A percentile compares a stretch with the other conserved stretches of the same genome.
Conservation (phyloP, 2,888 invertebrate species). For the Malacosoma neustria region DNA sequence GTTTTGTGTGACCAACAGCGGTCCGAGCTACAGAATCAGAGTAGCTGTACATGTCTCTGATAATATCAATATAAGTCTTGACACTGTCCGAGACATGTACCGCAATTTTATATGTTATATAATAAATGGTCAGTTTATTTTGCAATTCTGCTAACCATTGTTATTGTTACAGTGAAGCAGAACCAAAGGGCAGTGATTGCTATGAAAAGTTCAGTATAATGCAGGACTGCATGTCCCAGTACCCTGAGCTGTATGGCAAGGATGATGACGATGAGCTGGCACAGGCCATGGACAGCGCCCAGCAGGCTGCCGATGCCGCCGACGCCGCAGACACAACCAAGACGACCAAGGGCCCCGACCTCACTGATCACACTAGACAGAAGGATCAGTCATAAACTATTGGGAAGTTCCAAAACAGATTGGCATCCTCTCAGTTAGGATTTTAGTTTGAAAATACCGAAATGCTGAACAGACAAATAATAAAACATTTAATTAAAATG, state of each 20-base stretch:
- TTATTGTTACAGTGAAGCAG: constrained; percentile 85
- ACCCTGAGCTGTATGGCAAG: constrained; percentile 89
- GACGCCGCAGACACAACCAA: constrained; percentile 5
- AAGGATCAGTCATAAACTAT: too few relatives aligned
- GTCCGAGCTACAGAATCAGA: too few relatives aligned
- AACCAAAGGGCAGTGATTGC: constrained; percentile 95
- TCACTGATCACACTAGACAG: neutral
- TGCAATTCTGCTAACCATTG: too few relatives aligned
- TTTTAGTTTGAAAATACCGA: neutral
- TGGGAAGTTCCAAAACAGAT: too few relatives aligned
- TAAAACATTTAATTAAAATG: neutral
- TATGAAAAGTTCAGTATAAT: constrained; percentile 91
- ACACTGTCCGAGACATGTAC: too few relatives aligned
- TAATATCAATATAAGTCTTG: too few relatives aligned
- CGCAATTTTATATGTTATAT: too few relatives aligned
- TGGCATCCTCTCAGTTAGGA: too few relatives aligned
- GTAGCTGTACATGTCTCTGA: too few relatives aligned
- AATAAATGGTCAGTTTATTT: too few relatives aligned
- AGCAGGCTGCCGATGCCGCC: constrained; percentile 14
- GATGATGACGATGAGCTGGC: constrained; percentile 75
- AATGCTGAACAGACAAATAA: neutral
- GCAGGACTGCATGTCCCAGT: constrained; percentile 92
- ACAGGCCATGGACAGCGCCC: constrained; percentile 20
- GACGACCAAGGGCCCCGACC: neutral
- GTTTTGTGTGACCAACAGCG: too few relatives aligned